Evolutionary conservation across 2,888 invertebrate species (phyloP), one percentile per base, ranked within the genome.

Genomic region (Taphrorychus bicolor): DNA sequence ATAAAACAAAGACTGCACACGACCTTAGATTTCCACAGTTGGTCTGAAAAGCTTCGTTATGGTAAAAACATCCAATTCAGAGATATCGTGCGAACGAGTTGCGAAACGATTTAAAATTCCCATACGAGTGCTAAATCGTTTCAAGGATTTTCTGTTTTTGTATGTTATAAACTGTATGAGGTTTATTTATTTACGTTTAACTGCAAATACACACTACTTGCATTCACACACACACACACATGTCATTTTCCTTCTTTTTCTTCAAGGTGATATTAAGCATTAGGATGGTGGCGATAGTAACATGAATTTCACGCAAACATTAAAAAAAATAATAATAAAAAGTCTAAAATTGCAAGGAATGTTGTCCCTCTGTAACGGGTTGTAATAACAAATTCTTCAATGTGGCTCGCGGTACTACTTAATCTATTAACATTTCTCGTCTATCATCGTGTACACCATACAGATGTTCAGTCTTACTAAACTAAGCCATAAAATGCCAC

Each of bases 121-220:
- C 66, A 66, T 66, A 66, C 52, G 21, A 57, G 52, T 48, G 57
- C 66, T 60, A 66, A 66, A 61, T 19, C 58, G 58, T 62, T 58
- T 61, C 66, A 66, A 66, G 66, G 66, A 49, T 66, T 66, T 52
- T 52, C 54, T 62, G 60, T 66, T 65, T 65, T 65, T 65, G 66
- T 66, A 56, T 57, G 42, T 32, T 24, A 54, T 59, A 58, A 56
- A 56, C 32, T 45, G 42, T 23, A 53, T 14, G 18, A 23, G 41
- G 32, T 32, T 66, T 61, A 66, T 66, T 66, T 66, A 66, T 66
- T 66, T 66, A 66, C 48, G 18, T 56, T 61, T 60, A 60, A 21
- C 17, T 19, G 19, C n/a, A 51, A 51, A 18, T 18, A 51, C 7
- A 5, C 21, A 45, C 5, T 14, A 51, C 51, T 21, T n/a, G 22